Conservation (phyloP, 2,888 invertebrate species). For the Nemotelus pantherinus region DNA sequence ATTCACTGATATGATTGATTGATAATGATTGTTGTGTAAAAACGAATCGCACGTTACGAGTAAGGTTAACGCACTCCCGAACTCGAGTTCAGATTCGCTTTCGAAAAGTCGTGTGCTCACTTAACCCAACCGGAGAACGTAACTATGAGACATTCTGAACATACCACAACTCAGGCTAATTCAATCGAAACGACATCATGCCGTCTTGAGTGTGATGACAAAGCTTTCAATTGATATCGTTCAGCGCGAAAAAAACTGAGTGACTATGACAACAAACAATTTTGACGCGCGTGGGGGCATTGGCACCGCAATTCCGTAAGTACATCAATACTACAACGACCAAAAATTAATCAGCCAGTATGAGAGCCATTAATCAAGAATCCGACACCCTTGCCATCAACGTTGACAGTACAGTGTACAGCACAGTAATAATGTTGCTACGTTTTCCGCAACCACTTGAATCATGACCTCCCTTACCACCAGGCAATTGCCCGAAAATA, state of each 20-base stretch:
- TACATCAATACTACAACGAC: constrained; percentile 27
- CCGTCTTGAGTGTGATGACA: constrained; percentile 3
- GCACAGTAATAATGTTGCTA: no score
- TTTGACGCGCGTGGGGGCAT: constrained; percentile 18
- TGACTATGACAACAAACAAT: constrained; percentile 8
- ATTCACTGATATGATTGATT: no score
- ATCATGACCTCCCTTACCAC: constrained; percentile 21
- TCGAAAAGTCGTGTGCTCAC: not conserved
- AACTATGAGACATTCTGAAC: constrained; percentile 7
- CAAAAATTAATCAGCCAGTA: constrained; percentile 19
- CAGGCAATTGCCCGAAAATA: constrained; percentile 10
- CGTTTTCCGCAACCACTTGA: constrained; percentile 8
- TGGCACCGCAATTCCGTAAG: constrained; percentile 15
- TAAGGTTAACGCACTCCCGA: constrained; percentile 25
- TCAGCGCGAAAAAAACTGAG: constrained; percentile 1
- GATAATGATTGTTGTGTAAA: constrained; percentile 4
- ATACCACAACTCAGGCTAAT: constrained; percentile 10
- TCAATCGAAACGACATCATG: constrained; percentile 2
- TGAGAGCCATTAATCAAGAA: constrained; percentile 28
- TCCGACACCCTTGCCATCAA: not conserved
- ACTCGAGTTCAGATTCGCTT: not conserved
- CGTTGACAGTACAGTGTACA: not conserved
- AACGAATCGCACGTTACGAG: not conserved
- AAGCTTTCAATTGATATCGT: constrained; percentile 13
- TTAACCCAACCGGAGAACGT: not conserved